Conservation (phyloP, 2,797 vertebrate species). For the Paratrypauchen microcephalus region DNA sequence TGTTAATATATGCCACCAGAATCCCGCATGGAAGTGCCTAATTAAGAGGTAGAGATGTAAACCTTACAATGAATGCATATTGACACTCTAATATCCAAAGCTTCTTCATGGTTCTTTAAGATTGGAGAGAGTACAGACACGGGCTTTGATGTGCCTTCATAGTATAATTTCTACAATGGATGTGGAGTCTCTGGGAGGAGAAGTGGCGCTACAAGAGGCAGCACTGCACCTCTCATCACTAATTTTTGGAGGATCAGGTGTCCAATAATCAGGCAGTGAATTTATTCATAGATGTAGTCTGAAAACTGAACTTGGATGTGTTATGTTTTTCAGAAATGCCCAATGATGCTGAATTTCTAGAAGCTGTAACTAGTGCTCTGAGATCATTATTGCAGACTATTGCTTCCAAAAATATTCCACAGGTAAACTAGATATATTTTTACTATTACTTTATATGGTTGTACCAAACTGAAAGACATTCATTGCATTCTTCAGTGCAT, state of each 20-base stretch:
- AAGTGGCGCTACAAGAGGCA: slow-evolving; percentile 82
- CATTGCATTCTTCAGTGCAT: slow-evolving; percentile 77
- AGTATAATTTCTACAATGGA: slow-evolving; percentile 90
- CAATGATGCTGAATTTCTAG: slow-evolving; percentile 89
- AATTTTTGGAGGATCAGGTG: slow-evolving; percentile 83
- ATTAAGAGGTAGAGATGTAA: slow-evolving; percentile 84
- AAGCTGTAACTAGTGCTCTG: slow-evolving; percentile 91
- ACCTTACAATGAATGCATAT: not conserved
- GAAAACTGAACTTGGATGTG: not conserved
- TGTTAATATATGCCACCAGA: slow-evolving; percentile 81
- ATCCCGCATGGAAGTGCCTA: slow-evolving; percentile 85
- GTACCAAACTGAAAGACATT: not conserved
- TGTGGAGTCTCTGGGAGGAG: slow-evolving; percentile 86
- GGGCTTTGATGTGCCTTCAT: slow-evolving; percentile 91
- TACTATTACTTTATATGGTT: not conserved
- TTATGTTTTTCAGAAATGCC: slow-evolving; percentile 78
- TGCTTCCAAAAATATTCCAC: slow-evolving; percentile 89
- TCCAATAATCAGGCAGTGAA: not conserved
- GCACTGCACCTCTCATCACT: slow-evolving; percentile 87
- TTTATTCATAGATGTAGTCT: not conserved
- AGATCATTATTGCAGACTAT: slow-evolving; percentile 92
- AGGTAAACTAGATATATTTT: slow-evolving; percentile 75
- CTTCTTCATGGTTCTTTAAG: slow-evolving; percentile 58
- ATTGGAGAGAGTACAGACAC: slow-evolving; percentile 86
- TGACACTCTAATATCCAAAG: not conserved